These are phyloP conservation scores for Caretta caretta DNA, from an alignment of 2,113 vertebrate genomes.

Conservation along the genomic window DNA sequence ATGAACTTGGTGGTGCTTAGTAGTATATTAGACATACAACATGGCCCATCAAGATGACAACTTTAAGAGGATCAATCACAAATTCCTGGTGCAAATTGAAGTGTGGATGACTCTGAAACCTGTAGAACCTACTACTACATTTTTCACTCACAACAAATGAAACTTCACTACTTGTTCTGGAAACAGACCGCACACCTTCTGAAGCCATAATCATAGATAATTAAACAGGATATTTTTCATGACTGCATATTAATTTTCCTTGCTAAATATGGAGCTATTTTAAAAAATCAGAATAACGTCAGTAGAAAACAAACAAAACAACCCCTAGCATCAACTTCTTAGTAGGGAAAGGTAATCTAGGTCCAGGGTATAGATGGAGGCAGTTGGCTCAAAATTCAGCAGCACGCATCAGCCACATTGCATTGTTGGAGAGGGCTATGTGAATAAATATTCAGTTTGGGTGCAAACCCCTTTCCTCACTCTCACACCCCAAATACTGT, in stretches of 20 bases:
- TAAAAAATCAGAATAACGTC: background rate
- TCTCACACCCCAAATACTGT: background rate
- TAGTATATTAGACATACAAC: background rate
- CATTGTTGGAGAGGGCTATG: too few species aligned
- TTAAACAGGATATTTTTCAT: accelerated
- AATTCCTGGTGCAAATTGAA: background rate
- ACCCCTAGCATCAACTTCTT: background rate
- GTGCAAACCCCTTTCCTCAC: background rate
- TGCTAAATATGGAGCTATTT: background rate
- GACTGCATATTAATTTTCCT: background rate
- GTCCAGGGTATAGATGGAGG: background rate
- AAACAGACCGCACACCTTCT: background rate
- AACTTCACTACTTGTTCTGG: background rate
- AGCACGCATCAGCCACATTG: background rate
- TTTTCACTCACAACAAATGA: background rate
- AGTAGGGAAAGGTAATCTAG: accelerated
- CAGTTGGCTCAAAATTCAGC: background rate
- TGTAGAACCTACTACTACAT: background rate
- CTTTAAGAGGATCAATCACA: background rate
- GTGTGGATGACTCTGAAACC: background rate
- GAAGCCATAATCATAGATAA: background rate
- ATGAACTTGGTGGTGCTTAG: background rate
- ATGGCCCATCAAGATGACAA: background rate
- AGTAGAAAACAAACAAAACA: background rate
- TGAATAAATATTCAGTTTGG: background rate